phyloP scores from a whole-genome alignment of 2,113 vertebrate genomes.

The Chrysemys picta region DNA sequence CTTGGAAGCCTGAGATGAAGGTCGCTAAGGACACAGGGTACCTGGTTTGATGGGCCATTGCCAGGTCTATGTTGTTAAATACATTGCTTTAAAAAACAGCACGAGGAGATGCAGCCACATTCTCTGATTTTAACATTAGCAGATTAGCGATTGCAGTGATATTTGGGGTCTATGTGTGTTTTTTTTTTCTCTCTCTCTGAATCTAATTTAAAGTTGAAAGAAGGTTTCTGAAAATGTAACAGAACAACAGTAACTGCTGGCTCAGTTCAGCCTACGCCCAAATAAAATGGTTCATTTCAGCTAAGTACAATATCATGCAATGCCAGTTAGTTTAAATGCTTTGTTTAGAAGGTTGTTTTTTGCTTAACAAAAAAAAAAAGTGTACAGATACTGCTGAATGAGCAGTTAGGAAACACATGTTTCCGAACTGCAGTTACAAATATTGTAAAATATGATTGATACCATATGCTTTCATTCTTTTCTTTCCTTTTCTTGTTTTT shows the following conservation, averaged over 20 bases:
- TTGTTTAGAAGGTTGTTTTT: slow-evolving; percentile 72
- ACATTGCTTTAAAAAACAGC: slow-evolving; percentile 38
- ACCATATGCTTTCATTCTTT: slow-evolving; percentile 72
- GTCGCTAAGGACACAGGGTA: background rate
- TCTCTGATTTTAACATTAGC: slow-evolving; percentile 31
- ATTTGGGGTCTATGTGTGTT: background rate
- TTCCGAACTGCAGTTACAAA: slow-evolving; percentile 74
- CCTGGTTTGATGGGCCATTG: slow-evolving; percentile 23
- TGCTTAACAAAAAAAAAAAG: slow-evolving; percentile 58
- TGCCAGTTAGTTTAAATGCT: slow-evolving; percentile 67
- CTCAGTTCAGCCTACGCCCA: slow-evolving; percentile 33
- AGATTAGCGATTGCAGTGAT: slow-evolving; percentile 32
- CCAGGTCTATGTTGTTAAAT: background rate
- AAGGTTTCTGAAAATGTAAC: slow-evolving; percentile 48
- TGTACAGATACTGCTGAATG: slow-evolving; percentile 70
- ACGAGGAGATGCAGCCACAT: slow-evolving; percentile 8
- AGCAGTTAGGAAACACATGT: slow-evolving; percentile 71
- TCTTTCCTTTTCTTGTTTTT: slow-evolving; percentile 50
- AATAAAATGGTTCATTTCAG: slow-evolving; percentile 66
- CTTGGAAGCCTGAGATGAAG: slow-evolving; percentile 6
- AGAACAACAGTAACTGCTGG: slow-evolving; percentile 42
- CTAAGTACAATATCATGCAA: slow-evolving; percentile 60
- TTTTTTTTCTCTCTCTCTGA: slow-evolving; percentile 42
- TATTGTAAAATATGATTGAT: slow-evolving; percentile 79
- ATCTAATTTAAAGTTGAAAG: slow-evolving; percentile 60